These are phyloP conservation scores for Gavia stellata DNA, from an alignment of 2,113 vertebrate genomes.

Conservation along the genomic window DNA sequence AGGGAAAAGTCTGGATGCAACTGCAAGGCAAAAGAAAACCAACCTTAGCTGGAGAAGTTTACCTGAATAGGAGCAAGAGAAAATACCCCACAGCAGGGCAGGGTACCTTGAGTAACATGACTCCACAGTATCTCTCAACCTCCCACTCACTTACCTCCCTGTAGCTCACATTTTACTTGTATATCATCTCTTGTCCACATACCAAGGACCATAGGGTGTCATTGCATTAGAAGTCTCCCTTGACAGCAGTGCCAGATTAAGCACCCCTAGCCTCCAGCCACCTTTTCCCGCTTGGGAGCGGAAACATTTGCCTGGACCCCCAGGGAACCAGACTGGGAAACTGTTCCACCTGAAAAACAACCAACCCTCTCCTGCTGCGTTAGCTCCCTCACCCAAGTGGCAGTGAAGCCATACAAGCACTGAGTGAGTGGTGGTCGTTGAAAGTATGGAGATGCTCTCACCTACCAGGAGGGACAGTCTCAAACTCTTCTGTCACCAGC, in stretches of 20 bases:
- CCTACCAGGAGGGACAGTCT: neutral
- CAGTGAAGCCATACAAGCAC: neutral
- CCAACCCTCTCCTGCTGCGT: neutral
- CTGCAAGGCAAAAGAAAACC: neutral
- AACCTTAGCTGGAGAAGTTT: neutral
- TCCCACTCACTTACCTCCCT: neutral
- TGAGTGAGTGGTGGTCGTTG: neutral
- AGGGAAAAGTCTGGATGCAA: neutral
- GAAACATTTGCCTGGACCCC: neutral
- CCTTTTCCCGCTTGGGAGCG: neutral
- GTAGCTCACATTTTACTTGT: neutral
- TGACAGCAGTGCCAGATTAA: neutral
- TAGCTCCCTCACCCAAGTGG: neutral
- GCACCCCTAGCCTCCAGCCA: neutral
- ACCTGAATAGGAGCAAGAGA: neutral
- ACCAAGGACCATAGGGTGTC: neutral
- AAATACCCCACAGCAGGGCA: neutral
- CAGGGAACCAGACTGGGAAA: neutral
- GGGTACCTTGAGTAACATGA: neutral
- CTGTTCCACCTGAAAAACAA: neutral
- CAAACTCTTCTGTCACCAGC: neutral
- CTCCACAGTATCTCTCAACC: neutral
- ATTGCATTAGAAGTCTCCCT: neutral
- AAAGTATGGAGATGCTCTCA: neutral
- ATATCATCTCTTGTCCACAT: fast-evolving